Evolutionary conservation across 2,113 vertebrate genomes (phyloP).

Genomic region (Camelus bactrianus): DNA sequence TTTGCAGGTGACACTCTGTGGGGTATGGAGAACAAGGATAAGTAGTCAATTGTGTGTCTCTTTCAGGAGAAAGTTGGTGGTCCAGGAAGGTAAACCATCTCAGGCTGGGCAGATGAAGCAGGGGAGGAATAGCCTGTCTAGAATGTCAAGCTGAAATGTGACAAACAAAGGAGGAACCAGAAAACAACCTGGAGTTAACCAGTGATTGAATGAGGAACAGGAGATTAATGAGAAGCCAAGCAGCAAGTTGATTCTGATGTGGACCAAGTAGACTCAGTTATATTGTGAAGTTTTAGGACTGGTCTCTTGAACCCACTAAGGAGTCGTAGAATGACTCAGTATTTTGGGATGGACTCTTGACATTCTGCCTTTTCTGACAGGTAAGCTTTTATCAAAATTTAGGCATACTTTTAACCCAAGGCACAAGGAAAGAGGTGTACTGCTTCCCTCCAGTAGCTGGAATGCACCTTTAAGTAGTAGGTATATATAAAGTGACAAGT

Average conservation of each 20-base stretch:
- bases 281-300: neutral
- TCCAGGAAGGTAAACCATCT: neutral
- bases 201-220: neutral
- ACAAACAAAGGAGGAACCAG: neutral
- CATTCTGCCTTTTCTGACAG: neutral
- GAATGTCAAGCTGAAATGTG: neutral
- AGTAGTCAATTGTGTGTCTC: neutral
- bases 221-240: neutral
- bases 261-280: neutral
- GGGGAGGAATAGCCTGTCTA: neutral
- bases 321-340: neutral
- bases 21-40: neutral
- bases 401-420: neutral
- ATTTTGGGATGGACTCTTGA: neutral
- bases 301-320: neutral
- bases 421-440: neutral
- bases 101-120: neutral
- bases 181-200: neutral
- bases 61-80: neutral
- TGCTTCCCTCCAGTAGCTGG: neutral
- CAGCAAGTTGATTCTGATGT: neutral
- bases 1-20: neutral
- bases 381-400: neutral
- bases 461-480: neutral
- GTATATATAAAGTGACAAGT: neutral